Base-by-base conservation (phyloP, 1,140 invertebrate species). In the Drosophila mayri region DNA sequence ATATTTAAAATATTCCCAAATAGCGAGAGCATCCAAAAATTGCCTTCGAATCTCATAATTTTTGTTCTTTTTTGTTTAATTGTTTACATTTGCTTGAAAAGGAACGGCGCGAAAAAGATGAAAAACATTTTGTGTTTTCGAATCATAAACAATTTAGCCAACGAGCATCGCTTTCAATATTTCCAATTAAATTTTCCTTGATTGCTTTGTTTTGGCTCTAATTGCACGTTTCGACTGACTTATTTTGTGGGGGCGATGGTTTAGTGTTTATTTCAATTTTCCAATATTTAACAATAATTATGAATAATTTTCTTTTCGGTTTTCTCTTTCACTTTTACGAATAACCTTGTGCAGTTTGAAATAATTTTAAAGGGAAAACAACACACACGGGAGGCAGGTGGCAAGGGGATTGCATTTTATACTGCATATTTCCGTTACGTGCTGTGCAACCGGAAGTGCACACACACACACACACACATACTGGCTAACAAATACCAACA, bases 391-490 rank as follows among this genome's bases (percentile, higher is more conserved):
- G 41, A 35, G 25, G 25, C n/a, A 25, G 25, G 25, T 25, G 40
- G 40, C 32, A 35, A 18, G 37, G 28, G 43, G 14, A 18, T 22
- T 54, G 52, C 52, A 55, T 43, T 70, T 38, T 76, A 38, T 60
- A 76, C 43, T 62, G 52, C 47, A 60, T 76, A 79, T 50, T 72
- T 76, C 81, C 66, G 66, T 79, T 74, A 46, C 54, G 72, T 72
- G 81, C 62, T 37, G 55, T 64, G 66, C 70, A 79, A 83, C 81
- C 81, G 80, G 80, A 83, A 83, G 65, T 67, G 28, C 70, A 73
- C 74, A 46, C 62, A 67, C 62, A 79, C 68, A 64, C 47, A 44
- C n/a, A 61, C 43, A 58, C 49, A 72, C 28, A 60, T 41, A 54
- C 37, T 38, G 35, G 14, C 61, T 49, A 66, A 47, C 47, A 60